phyloP scores from a whole-genome alignment of 2,113 vertebrate species.

The Aegithalos caudatus region DNA sequence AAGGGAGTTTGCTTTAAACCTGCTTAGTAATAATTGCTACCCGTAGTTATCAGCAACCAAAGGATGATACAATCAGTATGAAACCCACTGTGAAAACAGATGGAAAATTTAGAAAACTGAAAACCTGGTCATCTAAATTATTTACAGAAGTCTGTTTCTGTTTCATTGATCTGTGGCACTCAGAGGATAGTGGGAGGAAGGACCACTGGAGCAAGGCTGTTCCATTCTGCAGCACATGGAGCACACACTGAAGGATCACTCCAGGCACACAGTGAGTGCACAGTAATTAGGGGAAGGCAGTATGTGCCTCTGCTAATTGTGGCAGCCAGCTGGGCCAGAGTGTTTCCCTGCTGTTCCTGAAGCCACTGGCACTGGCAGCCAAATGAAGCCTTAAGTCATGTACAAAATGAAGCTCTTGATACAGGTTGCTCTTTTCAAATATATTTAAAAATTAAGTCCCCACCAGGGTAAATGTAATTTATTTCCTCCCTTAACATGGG shows the following conservation, averaged over 20 bases:
- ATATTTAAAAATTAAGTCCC: not conserved
- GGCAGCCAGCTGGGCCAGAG: not conserved
- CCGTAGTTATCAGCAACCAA: not conserved
- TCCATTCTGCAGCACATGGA: not conserved
- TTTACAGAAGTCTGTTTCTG: not conserved
- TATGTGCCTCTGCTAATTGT: not conserved
- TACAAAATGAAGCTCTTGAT: not conserved
- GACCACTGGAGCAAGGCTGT: not conserved
- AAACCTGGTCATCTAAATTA: not conserved
- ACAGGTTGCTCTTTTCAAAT: not conserved
- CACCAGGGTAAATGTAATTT: not conserved
- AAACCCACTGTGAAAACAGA: not conserved
- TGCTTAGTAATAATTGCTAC: not conserved
- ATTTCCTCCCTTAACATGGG: accelerated
- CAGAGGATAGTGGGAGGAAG: not conserved
- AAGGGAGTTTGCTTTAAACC: not conserved
- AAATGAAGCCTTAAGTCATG: not conserved
- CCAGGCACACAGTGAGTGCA: not conserved
- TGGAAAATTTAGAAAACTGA: not conserved
- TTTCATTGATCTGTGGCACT: not conserved
- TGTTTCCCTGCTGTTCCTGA: not conserved
- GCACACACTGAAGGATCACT: not conserved
- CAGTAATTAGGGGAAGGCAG: conserved; percentile 11
- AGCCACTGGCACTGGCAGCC: accelerated
- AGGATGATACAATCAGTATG: not conserved